Percentiles rank a stretch among this genome's conserved stretches.
Conservation (phyloP, 2,797 vertebrate species). For the Harpagifer antarcticus region DNA sequence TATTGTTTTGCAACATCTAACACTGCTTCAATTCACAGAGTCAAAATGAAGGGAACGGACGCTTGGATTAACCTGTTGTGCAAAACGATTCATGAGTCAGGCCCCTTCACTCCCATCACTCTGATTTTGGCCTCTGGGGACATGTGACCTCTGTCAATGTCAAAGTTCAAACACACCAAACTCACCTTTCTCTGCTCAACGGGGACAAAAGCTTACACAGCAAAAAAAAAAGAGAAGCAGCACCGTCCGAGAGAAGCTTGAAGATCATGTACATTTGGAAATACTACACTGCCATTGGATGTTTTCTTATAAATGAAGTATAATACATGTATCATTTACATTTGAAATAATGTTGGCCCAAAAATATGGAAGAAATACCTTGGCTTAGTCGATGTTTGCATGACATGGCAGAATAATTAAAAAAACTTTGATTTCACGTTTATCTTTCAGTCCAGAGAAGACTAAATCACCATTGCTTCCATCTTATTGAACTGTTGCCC, state of each 20-base stretch:
- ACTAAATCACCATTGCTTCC: too few relatives aligned
- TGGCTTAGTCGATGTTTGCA: too few relatives aligned
- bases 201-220: not conserved
- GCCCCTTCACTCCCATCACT: constrained; percentile 9
- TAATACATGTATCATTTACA: too few relatives aligned
- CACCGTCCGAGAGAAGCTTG: not conserved
- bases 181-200: constrained; percentile 49
- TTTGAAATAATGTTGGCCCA: too few relatives aligned
- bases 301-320: too few relatives aligned
- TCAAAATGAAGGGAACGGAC: not conserved
- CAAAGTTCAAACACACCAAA: constrained; percentile 59
- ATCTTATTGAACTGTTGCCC: too few relatives aligned
- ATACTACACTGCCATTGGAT: not conserved
- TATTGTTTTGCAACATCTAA: not conserved
- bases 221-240: not conserved
- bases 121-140: constrained; percentile 32
- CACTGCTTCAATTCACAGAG: not conserved
- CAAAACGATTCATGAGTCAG: not conserved
- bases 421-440: too few relatives aligned
- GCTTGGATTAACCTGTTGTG: not conserved
- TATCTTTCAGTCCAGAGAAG: too few relatives aligned
- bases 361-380: too few relatives aligned
- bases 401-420: too few relatives aligned
- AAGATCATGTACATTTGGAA: not conserved
- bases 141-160: constrained; percentile 40